Evolutionary conservation across 2,113 vertebrate species (phyloP), one percentile per base, ranked within the genome.

Genomic region (Cyanoramphus novaezelandiae): DNA sequence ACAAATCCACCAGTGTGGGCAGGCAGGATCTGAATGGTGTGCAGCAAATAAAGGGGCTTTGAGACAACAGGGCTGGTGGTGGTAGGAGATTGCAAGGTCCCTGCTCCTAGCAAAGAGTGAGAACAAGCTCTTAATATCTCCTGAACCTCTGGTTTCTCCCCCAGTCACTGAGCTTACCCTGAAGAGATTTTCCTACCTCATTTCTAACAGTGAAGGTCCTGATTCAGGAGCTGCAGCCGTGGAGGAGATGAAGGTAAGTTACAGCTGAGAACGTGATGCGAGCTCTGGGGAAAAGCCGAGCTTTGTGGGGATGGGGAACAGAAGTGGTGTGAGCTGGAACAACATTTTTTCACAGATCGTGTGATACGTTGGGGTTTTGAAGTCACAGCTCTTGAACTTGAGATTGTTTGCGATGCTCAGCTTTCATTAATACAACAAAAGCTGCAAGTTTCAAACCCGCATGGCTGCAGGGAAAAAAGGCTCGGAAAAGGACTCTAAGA

Each of bases 371-470:
- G 33, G 43, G 43, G 17, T 55, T 92, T 60, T 71, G 80, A 92
- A 95, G 69, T 23, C 79, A 50, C 64, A 71, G 64, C 52, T 88
- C 82, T 74, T 83, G 64, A 88, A 74, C 43, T 33, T 46, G 79
- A 64, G 76, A 59, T 78, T 83, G 57, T 88, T 90, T 50, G 46
- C 81, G 82, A 52, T 81, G 76, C 72, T 88, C 41, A 11, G 43
- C 50, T 90, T 83, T 86, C 64, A 75, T 78, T 75, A 83, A 81
- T 25, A 65, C 39, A 88, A 83, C 37, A 90, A 88, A 96, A 92
- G 21, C 60, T 52, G 49, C 2, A 9, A 78, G 65, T 71, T 93
- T 91, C 77, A 55, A 55, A 41, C 47, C 60, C 60, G 78, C 8
- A 1, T n/a, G 46, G 55, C 68, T 92, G 37, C 50, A 84, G 55